Conservation (phyloP, 2,797 vertebrate genomes). For the Eulemur mongoz region DNA sequence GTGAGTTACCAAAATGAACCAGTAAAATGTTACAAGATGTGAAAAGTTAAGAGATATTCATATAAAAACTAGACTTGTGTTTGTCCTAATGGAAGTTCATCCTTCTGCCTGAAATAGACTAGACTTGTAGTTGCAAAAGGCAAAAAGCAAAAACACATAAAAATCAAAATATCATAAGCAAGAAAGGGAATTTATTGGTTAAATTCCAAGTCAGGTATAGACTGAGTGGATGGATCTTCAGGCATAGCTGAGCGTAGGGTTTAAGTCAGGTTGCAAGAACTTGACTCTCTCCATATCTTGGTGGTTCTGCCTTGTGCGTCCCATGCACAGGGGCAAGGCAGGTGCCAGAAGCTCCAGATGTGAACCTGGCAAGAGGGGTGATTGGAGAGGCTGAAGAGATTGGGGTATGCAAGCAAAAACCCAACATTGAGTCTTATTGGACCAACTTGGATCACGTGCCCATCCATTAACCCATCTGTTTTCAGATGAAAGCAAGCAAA, state of each 20-base stretch:
- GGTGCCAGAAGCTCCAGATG: neutral
- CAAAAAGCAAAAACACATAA: neutral
- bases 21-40: neutral
- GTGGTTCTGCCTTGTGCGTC: neutral
- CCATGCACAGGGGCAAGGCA: neutral
- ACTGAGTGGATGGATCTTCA: neutral
- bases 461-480: neutral
- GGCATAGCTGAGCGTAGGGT: neutral
- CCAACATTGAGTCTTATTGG: neutral
- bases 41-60: conserved; percentile 1
- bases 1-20: conserved; percentile 83
- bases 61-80: neutral
- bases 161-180: neutral
- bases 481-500: neutral
- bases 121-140: neutral
- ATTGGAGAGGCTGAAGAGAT: neutral
- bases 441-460: neutral
- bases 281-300: neutral
- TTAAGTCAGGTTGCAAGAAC: neutral
- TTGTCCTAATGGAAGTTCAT: neutral
- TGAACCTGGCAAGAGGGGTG: neutral
- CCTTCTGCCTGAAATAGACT: neutral
- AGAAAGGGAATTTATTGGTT: neutral
- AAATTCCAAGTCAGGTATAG: no score
- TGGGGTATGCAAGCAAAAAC: neutral